These are phyloP conservation scores for Piezodorus guildinii DNA, from an alignment of 1,140 invertebrate species.

Conservation along the genomic window DNA sequence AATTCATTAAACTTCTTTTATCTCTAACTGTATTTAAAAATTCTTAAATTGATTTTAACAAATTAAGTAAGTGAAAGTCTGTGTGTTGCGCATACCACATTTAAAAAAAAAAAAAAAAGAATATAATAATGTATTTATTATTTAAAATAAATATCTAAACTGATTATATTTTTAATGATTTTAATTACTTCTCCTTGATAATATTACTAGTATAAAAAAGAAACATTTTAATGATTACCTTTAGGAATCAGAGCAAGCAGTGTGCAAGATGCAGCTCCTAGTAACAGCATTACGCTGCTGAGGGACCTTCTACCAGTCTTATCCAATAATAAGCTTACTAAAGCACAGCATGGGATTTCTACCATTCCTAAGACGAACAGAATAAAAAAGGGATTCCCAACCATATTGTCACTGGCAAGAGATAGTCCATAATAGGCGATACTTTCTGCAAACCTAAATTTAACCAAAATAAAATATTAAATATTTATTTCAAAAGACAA, in stretches of 20 bases:
- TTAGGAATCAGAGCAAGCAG: conserved; percentile 48
- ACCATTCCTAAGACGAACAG: conserved; percentile 68
- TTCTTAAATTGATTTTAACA: too few relatives aligned
- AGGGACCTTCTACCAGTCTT: conserved; percentile 55
- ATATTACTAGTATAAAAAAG: too few relatives aligned
- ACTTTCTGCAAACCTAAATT: conserved; percentile 62
- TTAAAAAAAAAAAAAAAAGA: too few relatives aligned
- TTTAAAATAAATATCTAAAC: too few relatives aligned
- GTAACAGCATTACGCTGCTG: conserved; percentile 58
- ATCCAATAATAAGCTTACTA: conserved; percentile 58
- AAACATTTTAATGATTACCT: conserved; percentile 32
- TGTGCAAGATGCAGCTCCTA: conserved; percentile 59
- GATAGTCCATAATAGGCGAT: conserved; percentile 78
- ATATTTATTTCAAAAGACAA: neutral
- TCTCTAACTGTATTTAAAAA: too few relatives aligned
- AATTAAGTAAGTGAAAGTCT: too few relatives aligned
- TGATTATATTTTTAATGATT: too few relatives aligned
- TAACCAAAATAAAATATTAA: neutral
- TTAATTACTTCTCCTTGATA: too few relatives aligned
- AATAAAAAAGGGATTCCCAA: conserved; percentile 72
- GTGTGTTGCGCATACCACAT: too few relatives aligned
- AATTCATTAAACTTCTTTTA: too few relatives aligned
- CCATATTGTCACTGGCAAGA: conserved; percentile 57
- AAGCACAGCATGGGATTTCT: conserved; percentile 68
- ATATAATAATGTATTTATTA: too few relatives aligned